These are phyloP conservation scores for Philereme vetulata DNA, from an alignment of 2,888 invertebrate species.

Conservation along the genomic window DNA sequence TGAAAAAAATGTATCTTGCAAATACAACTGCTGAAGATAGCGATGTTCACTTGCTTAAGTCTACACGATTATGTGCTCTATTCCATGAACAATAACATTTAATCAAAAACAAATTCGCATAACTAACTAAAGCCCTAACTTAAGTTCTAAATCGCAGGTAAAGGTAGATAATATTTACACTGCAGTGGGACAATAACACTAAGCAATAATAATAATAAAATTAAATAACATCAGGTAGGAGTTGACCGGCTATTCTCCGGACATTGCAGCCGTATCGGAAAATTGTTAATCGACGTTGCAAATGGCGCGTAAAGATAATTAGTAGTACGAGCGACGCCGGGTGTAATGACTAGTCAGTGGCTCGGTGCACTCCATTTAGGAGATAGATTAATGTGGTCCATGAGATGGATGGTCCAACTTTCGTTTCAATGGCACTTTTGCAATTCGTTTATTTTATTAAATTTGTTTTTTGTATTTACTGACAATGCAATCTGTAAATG, in stretches of 20 bases:
- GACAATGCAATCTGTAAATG: too few species aligned
- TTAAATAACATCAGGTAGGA: background rate
- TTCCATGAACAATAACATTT: too few species aligned
- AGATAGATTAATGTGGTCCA: slow-evolving; percentile 31
- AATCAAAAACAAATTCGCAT: too few species aligned
- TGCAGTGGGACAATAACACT: too few species aligned
- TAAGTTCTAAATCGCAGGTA: too few species aligned
- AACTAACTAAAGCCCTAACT: too few species aligned
- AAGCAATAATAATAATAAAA: background rate
- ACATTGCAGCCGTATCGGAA: slow-evolving; percentile 43
- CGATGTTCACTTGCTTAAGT: too few species aligned
- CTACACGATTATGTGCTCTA: too few species aligned
- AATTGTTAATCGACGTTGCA: slow-evolving; percentile 64
- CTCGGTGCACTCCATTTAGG: slow-evolving; percentile 39
- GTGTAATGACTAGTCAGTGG: slow-evolving; percentile 48
- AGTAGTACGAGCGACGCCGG: slow-evolving; percentile 47
- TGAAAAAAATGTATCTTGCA: too few species aligned
- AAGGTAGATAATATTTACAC: too few species aligned
- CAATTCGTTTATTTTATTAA: background rate
- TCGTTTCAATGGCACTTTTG: slow-evolving; percentile 3
- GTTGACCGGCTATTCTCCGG: slow-evolving; percentile 6
- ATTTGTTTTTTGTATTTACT: too few species aligned
- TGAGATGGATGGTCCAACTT: slow-evolving; percentile 11
- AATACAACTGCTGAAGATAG: too few species aligned
- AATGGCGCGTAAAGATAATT: slow-evolving; percentile 73